Evolutionary conservation across 2,113 vertebrate species (phyloP).

Genomic region (Acrocephalus kingi): DNA sequence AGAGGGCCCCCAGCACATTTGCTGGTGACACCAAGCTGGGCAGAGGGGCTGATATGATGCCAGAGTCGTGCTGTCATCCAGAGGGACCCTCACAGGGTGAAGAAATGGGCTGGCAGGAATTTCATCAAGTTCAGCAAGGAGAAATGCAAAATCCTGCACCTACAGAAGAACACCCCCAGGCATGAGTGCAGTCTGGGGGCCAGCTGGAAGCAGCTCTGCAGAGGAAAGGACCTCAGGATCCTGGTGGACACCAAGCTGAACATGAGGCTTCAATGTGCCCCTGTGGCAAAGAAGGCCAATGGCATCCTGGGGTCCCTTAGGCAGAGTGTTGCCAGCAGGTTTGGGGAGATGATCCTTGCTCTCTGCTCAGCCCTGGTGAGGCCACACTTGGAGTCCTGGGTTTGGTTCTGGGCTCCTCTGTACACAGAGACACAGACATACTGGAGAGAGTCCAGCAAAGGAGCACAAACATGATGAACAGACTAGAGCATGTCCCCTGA

Average conservation of each 20-base stretch:
- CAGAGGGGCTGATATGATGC: accelerated
- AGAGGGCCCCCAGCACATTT: neutral
- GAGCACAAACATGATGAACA: neutral
- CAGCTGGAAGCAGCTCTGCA: neutral
- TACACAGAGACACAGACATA: neutral
- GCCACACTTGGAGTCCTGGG: too few relatives aligned
- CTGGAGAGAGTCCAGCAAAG: neutral
- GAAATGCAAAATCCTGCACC: neutral
- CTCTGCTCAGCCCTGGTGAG: neutral
- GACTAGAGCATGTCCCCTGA: neutral
- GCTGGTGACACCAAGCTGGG: neutral
- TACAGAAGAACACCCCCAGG: neutral
- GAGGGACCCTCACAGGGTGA: neutral
- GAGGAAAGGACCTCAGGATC: neutral
- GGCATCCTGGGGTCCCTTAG: neutral
- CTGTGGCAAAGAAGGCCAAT: neutral
- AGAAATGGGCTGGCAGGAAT: neutral
- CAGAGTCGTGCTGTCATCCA: neutral
- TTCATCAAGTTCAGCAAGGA: neutral
- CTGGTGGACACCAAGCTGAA: neutral
- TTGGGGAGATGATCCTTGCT: neutral
- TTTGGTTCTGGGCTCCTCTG: neutral
- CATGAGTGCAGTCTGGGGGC: neutral
- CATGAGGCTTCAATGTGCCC: neutral
- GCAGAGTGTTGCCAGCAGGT: neutral